Evolutionary conservation across 2,113 vertebrate species (phyloP), one percentile per base, ranked within the genome.

Genomic region (Tragulus kanchil): DNA sequence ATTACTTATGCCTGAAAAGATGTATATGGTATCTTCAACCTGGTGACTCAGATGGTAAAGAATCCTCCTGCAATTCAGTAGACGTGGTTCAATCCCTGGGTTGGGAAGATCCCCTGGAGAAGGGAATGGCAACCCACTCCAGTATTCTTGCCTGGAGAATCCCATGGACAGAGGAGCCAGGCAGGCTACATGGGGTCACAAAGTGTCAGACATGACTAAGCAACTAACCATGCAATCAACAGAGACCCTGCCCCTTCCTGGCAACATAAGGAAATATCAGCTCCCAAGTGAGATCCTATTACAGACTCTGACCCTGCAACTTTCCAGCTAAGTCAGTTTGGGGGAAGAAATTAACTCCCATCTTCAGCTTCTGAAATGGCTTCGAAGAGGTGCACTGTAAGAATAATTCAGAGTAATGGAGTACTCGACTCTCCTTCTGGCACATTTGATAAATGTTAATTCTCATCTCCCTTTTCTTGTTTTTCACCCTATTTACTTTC

Each of bases 401-500:
- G 52, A 84, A 88, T 17, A 78, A 59, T 14, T 77, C 31, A 69
- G 36, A 65, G 21, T 42, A 75, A 81, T 42, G 21, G 69, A 58
- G 5, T 54, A 59, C 16, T 42, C 75, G 31, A 7, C 42, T 94
- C n/a, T 62, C 50, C 56, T 89, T 64, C 12, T 75, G 52, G 45
- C 26, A 14, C 26, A 58, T 42, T 42, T 65, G 58, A 69, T 90
- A 58, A 56, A 52, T 62, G 7, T 65, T 59, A 17, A 58, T 56
- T 87, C 42, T 85, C 21, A 75, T 59, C 5, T 81, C 56, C 42
- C 45, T 85, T 92, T 81, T 79, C 15, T 56, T 82, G 8, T 9
- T 89, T 58, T 85, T 94, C 8, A 67, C 17, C 45, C 5, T 75
- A 3, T 56, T 96, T 79, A 16, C 67, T 89, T 96, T 90, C 79